phyloP scores from a whole-genome alignment of 2,888 invertebrate genomes.

The Piscicola geometra region DNA sequence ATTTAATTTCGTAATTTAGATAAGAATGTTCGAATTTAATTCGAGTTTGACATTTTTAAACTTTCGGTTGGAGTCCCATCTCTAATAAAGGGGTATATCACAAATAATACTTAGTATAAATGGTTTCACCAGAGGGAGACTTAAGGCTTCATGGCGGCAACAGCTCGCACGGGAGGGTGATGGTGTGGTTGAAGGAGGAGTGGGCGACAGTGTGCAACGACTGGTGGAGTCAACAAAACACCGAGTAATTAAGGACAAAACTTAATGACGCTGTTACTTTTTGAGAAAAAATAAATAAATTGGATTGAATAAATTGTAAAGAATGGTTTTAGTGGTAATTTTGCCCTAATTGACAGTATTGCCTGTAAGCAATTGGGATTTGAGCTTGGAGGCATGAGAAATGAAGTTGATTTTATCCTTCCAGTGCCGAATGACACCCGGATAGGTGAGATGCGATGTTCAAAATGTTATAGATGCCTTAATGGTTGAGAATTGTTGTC shows the following conservation, averaged over 20 bases:
- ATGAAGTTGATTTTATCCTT: not conserved
- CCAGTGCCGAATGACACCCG: not conserved
- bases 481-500: not conserved
- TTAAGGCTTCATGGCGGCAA: constrained; percentile 2
- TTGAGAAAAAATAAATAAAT: too few relatives aligned
- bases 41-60: too few relatives aligned
- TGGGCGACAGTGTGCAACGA: constrained; percentile 10
- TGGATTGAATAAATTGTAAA: too few relatives aligned
- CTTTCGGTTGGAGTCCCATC: too few relatives aligned
- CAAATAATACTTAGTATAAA: too few relatives aligned
- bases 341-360: too few relatives aligned
- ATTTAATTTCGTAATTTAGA: too few relatives aligned
- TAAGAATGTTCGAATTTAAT: too few relatives aligned
- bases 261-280: too few relatives aligned
- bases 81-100: too few relatives aligned
- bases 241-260: not conserved
- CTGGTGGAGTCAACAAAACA: not conserved
- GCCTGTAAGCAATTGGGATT: not conserved
- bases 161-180: not conserved
- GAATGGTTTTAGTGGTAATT: too few relatives aligned
- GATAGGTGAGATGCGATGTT: not conserved
- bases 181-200: constrained; percentile 6
- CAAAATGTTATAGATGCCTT: too few relatives aligned
- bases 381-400: constrained; percentile 1
- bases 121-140: not conserved